These are phyloP conservation scores for Cyanoramphus novaezelandiae DNA, from an alignment of 2,113 vertebrate species.

Conservation along the genomic window DNA sequence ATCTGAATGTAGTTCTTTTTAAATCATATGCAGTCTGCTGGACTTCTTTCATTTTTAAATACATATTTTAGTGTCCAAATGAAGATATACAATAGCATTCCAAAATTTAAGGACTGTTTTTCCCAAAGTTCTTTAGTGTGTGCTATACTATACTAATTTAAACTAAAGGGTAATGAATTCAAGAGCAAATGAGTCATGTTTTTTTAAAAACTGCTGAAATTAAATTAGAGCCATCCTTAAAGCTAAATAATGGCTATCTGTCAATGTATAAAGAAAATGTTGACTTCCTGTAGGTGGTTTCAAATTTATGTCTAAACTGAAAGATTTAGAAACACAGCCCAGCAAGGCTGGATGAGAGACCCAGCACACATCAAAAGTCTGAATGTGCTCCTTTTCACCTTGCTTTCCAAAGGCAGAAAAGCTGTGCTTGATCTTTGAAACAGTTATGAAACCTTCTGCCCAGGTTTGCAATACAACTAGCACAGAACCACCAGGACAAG, in stretches of 20 bases:
- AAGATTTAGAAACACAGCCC: neutral
- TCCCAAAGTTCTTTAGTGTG: neutral
- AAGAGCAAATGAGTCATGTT: neutral
- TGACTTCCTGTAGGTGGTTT: neutral
- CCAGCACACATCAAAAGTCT: neutral
- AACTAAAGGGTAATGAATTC: neutral
- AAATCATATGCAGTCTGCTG: neutral
- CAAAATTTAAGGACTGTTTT: neutral
- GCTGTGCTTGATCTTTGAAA: neutral
- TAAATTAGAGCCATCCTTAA: neutral
- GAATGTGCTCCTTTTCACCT: neutral
- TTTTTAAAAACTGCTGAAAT: neutral
- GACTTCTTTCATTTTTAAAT: neutral
- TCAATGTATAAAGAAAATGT: accelerated
- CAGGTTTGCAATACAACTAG: neutral
- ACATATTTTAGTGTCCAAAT: neutral
- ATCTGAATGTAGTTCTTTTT: neutral
- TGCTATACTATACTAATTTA: neutral
- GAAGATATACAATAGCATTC: neutral
- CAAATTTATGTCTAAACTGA: neutral
- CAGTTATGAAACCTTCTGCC: neutral
- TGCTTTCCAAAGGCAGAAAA: neutral
- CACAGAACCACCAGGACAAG: neutral
- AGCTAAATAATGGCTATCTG: neutral
- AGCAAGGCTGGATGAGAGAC: neutral